These are phyloP conservation scores for Notamacropus eugenii DNA, from an alignment of 2,797 vertebrate species.

Conservation along the genomic window DNA sequence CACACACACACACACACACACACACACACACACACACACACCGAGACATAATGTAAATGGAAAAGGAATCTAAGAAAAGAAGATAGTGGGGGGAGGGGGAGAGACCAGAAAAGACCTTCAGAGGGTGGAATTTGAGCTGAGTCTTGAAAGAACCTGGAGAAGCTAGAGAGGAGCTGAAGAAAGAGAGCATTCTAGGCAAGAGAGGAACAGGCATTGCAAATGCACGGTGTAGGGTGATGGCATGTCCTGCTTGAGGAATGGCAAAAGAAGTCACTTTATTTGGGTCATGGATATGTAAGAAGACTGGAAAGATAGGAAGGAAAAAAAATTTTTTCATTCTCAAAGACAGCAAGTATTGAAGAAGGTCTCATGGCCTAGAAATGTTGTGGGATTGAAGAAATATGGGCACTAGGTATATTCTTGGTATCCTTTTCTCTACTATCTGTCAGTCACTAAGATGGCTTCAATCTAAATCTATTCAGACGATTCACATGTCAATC, in stretches of 20 bases:
- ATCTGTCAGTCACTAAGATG: not conserved
- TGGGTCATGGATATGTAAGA: not conserved
- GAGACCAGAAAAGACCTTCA: not conserved
- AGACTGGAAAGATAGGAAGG: not conserved
- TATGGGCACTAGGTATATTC: not conserved
- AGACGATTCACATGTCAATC: not conserved
- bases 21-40: too few species aligned
- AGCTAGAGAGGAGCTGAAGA: not conserved
- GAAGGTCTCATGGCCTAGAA: not conserved
- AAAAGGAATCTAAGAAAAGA: not conserved
- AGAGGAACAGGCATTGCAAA: not conserved
- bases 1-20: too few species aligned
- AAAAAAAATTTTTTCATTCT: not conserved
- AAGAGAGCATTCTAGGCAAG: not conserved
- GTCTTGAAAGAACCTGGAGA: not conserved
- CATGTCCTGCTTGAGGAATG: not conserved
- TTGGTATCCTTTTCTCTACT: not conserved
- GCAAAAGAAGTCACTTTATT: not conserved
- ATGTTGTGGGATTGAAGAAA: not conserved
- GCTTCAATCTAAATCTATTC: not conserved
- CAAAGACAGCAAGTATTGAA: not conserved
- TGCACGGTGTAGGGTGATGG: not conserved
- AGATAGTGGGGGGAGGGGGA: not conserved
- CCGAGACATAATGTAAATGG: not conserved
- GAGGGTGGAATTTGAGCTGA: not conserved